These are phyloP conservation scores for Zeus faber DNA, from an alignment of 2,113 vertebrate genomes.

Conservation along the genomic window DNA sequence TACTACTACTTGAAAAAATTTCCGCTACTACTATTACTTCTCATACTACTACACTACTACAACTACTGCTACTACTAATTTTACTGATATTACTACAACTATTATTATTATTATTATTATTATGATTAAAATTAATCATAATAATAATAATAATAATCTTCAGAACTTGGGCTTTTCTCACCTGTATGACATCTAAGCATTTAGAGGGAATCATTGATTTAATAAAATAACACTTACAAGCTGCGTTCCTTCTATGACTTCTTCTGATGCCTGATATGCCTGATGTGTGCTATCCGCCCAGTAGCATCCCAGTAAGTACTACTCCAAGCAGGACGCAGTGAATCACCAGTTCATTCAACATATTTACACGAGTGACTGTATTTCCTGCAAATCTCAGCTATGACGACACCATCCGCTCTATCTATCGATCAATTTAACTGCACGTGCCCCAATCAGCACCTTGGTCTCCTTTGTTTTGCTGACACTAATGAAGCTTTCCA, in stretches of 20 bases:
- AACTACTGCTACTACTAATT: too few species aligned
- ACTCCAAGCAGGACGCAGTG: not conserved
- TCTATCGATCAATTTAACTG: conserved; percentile 90
- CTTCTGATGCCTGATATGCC: not conserved
- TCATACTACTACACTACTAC: too few species aligned
- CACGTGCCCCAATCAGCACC: conserved; percentile 87
- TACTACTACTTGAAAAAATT: too few species aligned
- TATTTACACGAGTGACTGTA: conserved; percentile 32
- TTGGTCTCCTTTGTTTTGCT: conserved; percentile 88
- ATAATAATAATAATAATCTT: too few species aligned
- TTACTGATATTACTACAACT: too few species aligned
- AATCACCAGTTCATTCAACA: conserved; percentile 29
- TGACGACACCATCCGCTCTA: conserved; percentile 81
- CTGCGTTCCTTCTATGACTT: too few species aligned
- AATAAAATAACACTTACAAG: too few species aligned
- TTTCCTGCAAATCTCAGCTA: conserved; percentile 51
- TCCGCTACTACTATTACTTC: too few species aligned
- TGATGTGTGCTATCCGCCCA: not conserved
- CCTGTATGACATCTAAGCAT: too few species aligned
- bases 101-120: too few species aligned
- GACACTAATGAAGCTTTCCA: conserved; percentile 95
- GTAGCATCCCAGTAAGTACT: not conserved
- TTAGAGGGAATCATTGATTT: too few species aligned
- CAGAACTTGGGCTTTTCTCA: conserved; percentile 29
- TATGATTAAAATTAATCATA: too few species aligned